These are phyloP conservation scores for Arctia plantaginis DNA, from an alignment of 2,888 invertebrate genomes.

Conservation along the genomic window DNA sequence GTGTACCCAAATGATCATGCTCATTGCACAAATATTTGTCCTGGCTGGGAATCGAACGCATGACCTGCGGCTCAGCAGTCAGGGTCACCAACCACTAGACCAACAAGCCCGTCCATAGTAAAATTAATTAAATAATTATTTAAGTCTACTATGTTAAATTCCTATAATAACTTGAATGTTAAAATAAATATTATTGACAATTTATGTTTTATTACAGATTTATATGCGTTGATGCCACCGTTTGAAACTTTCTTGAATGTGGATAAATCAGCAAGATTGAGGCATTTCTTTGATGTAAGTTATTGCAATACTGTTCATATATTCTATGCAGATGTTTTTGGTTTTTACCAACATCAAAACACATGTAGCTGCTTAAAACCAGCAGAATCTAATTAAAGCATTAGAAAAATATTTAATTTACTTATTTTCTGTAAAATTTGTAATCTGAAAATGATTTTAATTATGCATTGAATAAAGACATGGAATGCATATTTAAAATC, in stretches of 20 bases:
- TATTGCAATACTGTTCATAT: background rate
- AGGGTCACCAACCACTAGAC: too few species aligned
- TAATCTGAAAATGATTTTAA: too few species aligned
- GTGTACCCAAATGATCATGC: too few species aligned
- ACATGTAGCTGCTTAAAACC: background rate
- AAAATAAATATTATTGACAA: background rate
- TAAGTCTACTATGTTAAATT: background rate
- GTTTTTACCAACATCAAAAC: background rate
- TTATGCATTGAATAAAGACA: background rate
- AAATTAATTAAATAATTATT: too few species aligned
- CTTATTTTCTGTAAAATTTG: too few species aligned
- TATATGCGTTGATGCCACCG: constrained; percentile 94
- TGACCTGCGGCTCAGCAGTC: too few species aligned
- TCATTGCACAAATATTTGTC: too few species aligned
- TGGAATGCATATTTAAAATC: background rate
- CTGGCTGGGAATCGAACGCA: too few species aligned
- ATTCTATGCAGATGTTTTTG: background rate
- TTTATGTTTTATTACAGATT: constrained; percentile 82
- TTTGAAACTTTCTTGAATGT: constrained; percentile 94
- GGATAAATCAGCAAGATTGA: constrained; percentile 91
- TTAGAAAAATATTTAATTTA: background rate
- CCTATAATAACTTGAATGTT: background rate
- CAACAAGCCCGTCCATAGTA: too few species aligned
- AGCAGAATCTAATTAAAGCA: background rate
- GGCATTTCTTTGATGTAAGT: constrained; percentile 93